Conservation (phyloP, 2,888 invertebrate species). For the Choristoneura rosaceana region DNA sequence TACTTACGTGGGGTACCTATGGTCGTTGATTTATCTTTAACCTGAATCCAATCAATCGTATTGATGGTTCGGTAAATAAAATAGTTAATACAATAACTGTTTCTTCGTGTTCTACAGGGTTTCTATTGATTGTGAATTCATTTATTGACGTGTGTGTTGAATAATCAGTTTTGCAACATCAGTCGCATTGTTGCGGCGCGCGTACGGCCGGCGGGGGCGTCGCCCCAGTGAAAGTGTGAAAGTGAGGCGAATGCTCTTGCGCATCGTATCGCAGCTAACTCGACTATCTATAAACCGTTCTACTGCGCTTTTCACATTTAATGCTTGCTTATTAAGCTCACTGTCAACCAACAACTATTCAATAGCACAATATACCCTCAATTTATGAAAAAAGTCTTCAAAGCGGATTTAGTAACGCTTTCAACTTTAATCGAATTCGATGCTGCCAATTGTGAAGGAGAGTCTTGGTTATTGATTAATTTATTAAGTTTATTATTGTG, state of each 20-base stretch:
- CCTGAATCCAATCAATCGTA: conserved; percentile 10
- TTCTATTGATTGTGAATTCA: conserved; percentile 30
- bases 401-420: conserved; percentile 3
- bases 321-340: conserved; percentile 49
- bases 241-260: conserved; percentile 80
- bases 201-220: conserved; percentile 70
- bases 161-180: conserved; percentile 79
- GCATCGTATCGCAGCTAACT: conserved; percentile 53
- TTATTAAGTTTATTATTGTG: background rate
- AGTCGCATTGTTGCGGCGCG: conserved; percentile 58
- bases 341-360: conserved; percentile 25
- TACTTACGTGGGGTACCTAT: conserved; percentile 2
- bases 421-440: conserved; percentile 5
- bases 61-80: background rate
- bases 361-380: conserved; percentile 4
- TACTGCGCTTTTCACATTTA: conserved; percentile 54
- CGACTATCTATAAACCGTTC: conserved; percentile 45
- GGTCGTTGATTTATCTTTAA: conserved; percentile 10
- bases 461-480: background rate
- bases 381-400: background rate
- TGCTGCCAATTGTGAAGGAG: background rate
- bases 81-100: background rate
- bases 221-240: conserved; percentile 85
- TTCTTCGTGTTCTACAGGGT: background rate
- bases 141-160: conserved; percentile 59